These are phyloP conservation scores for Podarcis siculus DNA, from an alignment of 2,797 vertebrate species.

Conservation along the genomic window DNA sequence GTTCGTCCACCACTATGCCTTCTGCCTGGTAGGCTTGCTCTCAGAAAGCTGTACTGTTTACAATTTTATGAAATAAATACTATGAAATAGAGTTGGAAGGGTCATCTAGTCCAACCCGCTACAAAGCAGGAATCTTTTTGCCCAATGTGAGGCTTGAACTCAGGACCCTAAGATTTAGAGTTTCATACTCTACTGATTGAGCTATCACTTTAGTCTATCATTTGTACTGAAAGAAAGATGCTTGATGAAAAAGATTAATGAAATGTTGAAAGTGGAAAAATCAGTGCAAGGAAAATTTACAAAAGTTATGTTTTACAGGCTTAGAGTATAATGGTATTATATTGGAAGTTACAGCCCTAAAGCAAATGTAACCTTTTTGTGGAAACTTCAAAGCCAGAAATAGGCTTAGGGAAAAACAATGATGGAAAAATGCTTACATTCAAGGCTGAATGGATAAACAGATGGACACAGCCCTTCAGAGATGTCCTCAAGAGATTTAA, in stretches of 20 bases:
- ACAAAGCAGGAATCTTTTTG: too few relatives aligned
- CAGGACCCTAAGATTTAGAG: too few relatives aligned
- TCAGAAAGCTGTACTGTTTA: background rate
- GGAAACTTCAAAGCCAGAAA: background rate
- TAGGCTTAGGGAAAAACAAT: background rate
- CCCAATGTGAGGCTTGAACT: too few relatives aligned
- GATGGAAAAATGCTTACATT: background rate
- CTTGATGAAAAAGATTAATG: background rate
- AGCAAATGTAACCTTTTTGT: background rate
- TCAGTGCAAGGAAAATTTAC: background rate
- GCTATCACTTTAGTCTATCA: too few relatives aligned
- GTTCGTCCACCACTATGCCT: too few relatives aligned
- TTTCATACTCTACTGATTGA: too few relatives aligned
- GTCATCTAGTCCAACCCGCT: too few relatives aligned
- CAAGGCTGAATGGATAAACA: background rate
- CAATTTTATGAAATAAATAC: too few relatives aligned
- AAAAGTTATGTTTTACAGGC: background rate
- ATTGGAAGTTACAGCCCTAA: background rate
- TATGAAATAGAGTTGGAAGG: too few relatives aligned
- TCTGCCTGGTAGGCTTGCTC: too few relatives aligned
- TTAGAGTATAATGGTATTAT: background rate
- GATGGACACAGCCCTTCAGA: background rate
- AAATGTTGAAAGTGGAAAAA: background rate
- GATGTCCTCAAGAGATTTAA: background rate
- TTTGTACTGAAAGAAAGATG: background rate